Percentiles rank a stretch among this genome's conserved stretches.
Conservation (phyloP, 92 coral and sea anemone genomes). For the Zoanthus sansibaricus region DNA sequence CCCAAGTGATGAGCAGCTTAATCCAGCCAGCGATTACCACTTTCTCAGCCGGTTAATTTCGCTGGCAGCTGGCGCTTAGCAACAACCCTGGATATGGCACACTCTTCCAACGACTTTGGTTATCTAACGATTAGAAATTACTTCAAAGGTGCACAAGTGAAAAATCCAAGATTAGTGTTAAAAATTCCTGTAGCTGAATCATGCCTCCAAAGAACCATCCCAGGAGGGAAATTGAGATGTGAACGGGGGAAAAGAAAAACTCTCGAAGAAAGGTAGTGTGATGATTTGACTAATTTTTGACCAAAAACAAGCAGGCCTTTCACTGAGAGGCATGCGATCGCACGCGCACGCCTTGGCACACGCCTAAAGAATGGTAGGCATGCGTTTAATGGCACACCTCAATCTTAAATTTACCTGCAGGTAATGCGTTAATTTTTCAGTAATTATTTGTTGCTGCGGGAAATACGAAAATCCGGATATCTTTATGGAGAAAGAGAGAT, state of each 20-base stretch:
- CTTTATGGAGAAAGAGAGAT: neutral
- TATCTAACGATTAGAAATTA: neutral
- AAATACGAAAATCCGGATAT: neutral
- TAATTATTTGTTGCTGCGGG: too few relatives aligned
- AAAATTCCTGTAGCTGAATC: conserved; percentile 11
- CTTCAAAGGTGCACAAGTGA: neutral
- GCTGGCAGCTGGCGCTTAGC: too few relatives aligned
- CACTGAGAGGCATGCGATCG: too few relatives aligned
- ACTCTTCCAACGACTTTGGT: conserved; percentile 17
- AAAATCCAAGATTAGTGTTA: neutral
- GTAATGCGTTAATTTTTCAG: too few relatives aligned
- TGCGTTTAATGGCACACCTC: too few relatives aligned
- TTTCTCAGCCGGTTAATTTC: too few relatives aligned
- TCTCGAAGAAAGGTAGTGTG: neutral
- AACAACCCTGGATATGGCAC: conserved; percentile 35
- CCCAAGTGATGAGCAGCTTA: too few relatives aligned
- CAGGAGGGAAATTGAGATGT: neutral
- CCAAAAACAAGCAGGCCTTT: neutral
- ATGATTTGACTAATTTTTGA: neutral
- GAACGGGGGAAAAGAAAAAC: conserved; percentile 7
- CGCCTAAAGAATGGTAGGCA: too few relatives aligned
- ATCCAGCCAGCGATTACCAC: too few relatives aligned
- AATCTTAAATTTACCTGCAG: too few relatives aligned
- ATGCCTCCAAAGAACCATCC: conserved; percentile 9
- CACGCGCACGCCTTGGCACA: too few relatives aligned